Percentiles rank a stretch among this genome's conserved stretches.
Conservation (phyloP, 2,888 invertebrate genomes). For the Atrina japonica region DNA sequence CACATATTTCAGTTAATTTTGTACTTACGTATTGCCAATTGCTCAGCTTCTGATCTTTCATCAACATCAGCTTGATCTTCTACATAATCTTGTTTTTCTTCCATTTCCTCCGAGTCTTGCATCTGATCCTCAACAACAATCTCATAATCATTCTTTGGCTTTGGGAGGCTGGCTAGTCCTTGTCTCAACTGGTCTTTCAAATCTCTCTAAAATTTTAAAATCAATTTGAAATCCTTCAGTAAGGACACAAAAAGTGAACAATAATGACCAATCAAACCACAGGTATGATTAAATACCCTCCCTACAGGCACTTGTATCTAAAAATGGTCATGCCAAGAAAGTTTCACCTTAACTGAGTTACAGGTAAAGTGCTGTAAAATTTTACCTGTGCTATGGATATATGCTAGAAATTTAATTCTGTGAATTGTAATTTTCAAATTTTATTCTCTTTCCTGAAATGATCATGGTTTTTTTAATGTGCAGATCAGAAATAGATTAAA, state of each 20-base stretch:
- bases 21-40: constrained; percentile 56
- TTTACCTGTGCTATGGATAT: no score
- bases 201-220: constrained; percentile 51
- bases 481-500: no score
- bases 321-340: no score
- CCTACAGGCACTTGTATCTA: no score
- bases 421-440: no score
- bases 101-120: constrained; percentile 80
- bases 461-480: no score
- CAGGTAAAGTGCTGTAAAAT: not conserved
- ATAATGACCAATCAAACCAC: no score
- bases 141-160: constrained; percentile 98
- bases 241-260: not conserved
- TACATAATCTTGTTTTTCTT: constrained; percentile 82
- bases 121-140: constrained; percentile 93
- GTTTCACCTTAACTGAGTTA: no score
- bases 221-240: not conserved
- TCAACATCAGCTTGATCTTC: constrained; percentile 89
- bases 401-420: no score
- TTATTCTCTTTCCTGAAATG: no score
- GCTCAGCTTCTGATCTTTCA: constrained; percentile 81
- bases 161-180: constrained; percentile 90
- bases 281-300: no score
- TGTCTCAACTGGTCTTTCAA: constrained; percentile 82
- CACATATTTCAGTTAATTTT: not conserved